Evolutionary conservation across 2,888 invertebrate species (phyloP).

Genomic region (Tenthredo scrophulariae): DNA sequence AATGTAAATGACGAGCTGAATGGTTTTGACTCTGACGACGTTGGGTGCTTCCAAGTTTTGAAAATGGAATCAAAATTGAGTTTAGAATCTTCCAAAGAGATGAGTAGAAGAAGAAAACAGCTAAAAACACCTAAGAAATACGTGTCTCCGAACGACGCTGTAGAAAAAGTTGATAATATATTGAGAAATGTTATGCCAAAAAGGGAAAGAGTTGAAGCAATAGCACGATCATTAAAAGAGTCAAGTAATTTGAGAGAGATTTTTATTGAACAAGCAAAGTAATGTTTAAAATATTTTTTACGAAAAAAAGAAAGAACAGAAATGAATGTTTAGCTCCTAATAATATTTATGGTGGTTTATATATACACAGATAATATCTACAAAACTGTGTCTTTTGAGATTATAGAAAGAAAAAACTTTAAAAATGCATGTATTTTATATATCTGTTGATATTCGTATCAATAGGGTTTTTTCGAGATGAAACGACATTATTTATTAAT

Average conservation of each 20-base stretch:
- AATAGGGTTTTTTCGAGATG: background rate
- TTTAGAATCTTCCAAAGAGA: conserved; percentile 41
- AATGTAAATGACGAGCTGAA: background rate
- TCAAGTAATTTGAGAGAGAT: conserved; percentile 1
- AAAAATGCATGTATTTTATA: conserved; percentile 25
- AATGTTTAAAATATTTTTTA: background rate
- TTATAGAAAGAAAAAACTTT: background rate
- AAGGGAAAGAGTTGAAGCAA: conserved; percentile 41
- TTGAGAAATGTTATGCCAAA: conserved; percentile 30
- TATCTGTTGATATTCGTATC: conserved; percentile 16
- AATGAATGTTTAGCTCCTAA: background rate
- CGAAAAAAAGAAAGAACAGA: background rate
- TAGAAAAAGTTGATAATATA: conserved; percentile 8
- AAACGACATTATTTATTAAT: conserved; percentile 15
- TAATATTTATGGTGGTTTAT: conserved; percentile 29
- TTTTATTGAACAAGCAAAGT: background rate
- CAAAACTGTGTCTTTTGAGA: background rate
- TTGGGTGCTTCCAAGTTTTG: background rate
- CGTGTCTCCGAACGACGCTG: background rate
- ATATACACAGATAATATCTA: background rate
- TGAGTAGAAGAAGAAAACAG: conserved; percentile 34
- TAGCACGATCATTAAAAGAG: conserved; percentile 34
- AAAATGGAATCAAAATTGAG: background rate
- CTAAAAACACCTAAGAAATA: conserved; percentile 43
- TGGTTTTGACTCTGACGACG: background rate